Conservation (phyloP, 23 tunicate genomes). For the Trididemnum nubilum region DNA sequence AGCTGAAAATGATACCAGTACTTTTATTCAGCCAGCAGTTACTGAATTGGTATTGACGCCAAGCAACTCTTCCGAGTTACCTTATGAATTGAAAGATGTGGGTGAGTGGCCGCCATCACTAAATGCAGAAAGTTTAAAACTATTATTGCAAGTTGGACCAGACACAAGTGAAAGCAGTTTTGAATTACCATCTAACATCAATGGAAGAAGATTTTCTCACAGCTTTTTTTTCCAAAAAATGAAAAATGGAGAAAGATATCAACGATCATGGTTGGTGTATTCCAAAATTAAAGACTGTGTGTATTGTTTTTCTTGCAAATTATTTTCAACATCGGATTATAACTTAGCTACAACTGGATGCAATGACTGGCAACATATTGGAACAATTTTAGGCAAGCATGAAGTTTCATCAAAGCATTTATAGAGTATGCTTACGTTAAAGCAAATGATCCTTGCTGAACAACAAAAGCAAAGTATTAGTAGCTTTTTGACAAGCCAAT, state of each 20-base stretch:
- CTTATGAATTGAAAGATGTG: too few species aligned
- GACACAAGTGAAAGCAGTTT: background rate
- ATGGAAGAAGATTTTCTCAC: background rate
- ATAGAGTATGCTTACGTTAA: background rate
- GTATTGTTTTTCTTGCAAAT: background rate
- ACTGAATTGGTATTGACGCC: too few species aligned
- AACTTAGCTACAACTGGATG: background rate
- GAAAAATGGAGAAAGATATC: background rate
- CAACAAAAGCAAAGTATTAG: background rate
- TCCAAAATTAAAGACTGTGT: background rate
- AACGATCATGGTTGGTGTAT: background rate
- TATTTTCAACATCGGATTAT: background rate
- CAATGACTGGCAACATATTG: background rate
- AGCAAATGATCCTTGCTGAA: background rate
- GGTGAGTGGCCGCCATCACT: background rate
- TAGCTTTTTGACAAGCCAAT: background rate
- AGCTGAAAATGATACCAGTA: too few species aligned
- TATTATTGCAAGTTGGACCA: background rate
- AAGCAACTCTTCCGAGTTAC: too few species aligned
- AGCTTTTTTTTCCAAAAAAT: background rate
- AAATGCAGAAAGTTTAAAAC: background rate
- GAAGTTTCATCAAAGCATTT: background rate
- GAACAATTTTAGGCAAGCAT: background rate
- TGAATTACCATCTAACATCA: background rate
- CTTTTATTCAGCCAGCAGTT: too few species aligned